Base-by-base conservation (phyloP, 2,888 invertebrate species). In the Anorthoa munda region DNA sequence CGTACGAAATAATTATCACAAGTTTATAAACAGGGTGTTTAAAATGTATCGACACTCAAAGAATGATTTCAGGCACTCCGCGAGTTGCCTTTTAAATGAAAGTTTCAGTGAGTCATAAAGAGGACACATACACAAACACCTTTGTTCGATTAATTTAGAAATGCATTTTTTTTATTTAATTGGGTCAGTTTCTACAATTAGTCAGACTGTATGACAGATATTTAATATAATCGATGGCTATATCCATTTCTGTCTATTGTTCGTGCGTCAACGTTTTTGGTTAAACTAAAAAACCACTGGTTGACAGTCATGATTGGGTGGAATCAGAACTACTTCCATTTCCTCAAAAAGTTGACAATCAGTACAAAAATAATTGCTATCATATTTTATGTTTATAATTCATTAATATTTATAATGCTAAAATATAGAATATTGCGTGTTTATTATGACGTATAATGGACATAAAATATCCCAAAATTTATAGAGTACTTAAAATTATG, bases 71-170 rank as follows among this genome's bases (percentile, higher is more conserved):
- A 64, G 82, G 83, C 75, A 82, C 63, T 59, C 53, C 39, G 48
- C n/a, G 67, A 58, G 51, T 70, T 82, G 83, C 83, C 90, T 93
- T 94, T 88, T 93, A 94, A 92, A 90, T 87, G 88, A 92, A 93
- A 92, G 89, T 90, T 89, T 87, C 75, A 87, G 85, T 94, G 93
- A 94, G 84, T 93, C 93, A 94, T 70, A 65, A 82, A 71, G 75
- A 84, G 84, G 83, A 89, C 84, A 90, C 83, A 86, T 83, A 86
- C 73, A 88, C 86, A 87, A 87, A 88, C 77, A 79, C 72, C 82
- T 88, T 89, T 91, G 87, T 91, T 81, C 39, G 71, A 81, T 79
- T 64, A 77, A 75, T 84, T 76, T 69, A 67, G 73, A 79, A 86
- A 72, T 82, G 76, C 75, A 76, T 79, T 86, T 83, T 83, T 76